Percentiles rank a stretch among this genome's conserved stretches.
phyloP scores from a whole-genome alignment of 2,888 invertebrate species.

The Diplazon laetatorius region DNA sequence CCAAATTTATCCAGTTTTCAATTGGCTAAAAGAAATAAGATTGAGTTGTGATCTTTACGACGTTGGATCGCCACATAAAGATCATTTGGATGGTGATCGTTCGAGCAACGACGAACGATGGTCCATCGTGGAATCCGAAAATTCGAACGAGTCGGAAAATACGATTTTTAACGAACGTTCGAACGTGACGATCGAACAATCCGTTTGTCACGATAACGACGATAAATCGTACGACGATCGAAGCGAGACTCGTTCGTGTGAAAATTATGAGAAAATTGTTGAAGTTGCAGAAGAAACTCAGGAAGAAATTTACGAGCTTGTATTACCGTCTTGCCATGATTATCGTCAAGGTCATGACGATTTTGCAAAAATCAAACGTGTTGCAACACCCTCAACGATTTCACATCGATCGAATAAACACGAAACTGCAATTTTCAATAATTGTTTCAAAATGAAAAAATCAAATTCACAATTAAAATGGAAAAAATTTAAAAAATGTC shows the following conservation, averaged over 20 bases:
- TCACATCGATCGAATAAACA: no score
- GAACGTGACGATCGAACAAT: slow-evolving; percentile 14
- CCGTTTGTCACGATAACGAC: background rate
- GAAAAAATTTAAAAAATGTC: no score
- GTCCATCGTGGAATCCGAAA: slow-evolving; percentile 43
- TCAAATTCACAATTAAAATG: background rate
- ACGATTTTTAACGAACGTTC: background rate
- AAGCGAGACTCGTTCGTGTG: background rate
- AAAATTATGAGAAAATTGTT: background rate
- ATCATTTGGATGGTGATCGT: background rate
- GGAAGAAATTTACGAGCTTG: background rate
- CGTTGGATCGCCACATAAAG: slow-evolving; percentile 32
- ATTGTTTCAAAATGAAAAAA: no score
- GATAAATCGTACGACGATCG: background rate
- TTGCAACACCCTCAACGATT: background rate
- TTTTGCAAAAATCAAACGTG: background rate
- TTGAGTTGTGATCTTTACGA: slow-evolving; percentile 66
- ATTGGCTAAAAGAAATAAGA: slow-evolving; percentile 68
- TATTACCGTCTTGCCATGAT: background rate
- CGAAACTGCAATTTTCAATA: no score
- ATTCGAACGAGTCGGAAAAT: slow-evolving; percentile 32
- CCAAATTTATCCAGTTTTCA: slow-evolving; percentile 59
- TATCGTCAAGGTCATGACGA: background rate
- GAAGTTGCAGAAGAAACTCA: background rate
- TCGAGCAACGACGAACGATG: slow-evolving; percentile 25